Percentiles rank a stretch among this genome's conserved stretches.
Evolutionary conservation across 2,113 vertebrate genomes (phyloP).

Genomic region (Aptenodytes patagonicus): DNA sequence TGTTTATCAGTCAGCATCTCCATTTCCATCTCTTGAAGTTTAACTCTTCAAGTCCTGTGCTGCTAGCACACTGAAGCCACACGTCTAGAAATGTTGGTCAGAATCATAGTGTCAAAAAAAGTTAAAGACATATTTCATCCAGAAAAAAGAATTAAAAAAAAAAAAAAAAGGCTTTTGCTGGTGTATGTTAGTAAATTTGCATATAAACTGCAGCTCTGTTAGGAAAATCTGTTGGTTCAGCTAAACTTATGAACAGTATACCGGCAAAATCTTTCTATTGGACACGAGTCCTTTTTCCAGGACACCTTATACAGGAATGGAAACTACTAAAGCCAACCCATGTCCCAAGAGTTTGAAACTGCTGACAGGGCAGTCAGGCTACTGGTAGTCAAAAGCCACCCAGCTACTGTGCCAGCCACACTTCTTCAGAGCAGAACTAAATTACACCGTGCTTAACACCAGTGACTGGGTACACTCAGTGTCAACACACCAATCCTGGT

Average conservation of each 20-base stretch:
- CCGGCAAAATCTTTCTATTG: background rate
- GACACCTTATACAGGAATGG: background rate
- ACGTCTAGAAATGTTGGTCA: background rate
- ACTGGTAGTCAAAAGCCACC: background rate
- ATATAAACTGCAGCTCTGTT: background rate
- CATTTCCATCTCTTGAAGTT: background rate
- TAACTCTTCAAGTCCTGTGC: background rate
- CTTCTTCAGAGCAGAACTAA: background rate
- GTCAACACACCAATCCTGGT: background rate
- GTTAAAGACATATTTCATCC: background rate
- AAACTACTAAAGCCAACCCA: background rate
- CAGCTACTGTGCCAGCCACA: background rate
- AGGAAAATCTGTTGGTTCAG: background rate
- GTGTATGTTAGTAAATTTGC: background rate
- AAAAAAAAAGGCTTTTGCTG: background rate
- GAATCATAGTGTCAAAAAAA: background rate
- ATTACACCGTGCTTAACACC: background rate
- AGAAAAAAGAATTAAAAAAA: background rate
- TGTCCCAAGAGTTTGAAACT: background rate
- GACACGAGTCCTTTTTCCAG: background rate
- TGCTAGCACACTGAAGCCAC: background rate
- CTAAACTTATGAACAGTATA: background rate
- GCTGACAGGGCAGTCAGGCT: background rate
- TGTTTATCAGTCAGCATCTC: background rate
- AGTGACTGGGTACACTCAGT: background rate